These are phyloP conservation scores for Hylaeus anthracinus DNA, from an alignment of 1,140 invertebrate genomes.

Conservation along the genomic window DNA sequence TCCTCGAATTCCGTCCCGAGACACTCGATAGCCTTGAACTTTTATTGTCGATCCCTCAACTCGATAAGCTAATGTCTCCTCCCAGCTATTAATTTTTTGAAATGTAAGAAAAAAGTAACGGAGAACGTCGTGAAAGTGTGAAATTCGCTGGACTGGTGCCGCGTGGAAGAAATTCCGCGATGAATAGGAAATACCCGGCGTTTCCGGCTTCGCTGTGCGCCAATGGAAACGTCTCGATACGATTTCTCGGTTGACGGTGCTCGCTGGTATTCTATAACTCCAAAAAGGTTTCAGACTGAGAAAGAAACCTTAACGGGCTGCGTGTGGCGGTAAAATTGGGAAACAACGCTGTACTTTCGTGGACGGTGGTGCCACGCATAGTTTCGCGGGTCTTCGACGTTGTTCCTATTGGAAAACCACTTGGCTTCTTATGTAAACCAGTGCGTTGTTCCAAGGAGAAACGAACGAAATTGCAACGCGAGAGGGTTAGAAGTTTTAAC, in stretches of 20 bases:
- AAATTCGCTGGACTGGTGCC: background rate
- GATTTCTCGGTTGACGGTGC: constrained; percentile 40
- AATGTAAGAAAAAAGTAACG: no score
- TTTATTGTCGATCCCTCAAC: no score
- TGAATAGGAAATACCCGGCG: constrained; percentile 22
- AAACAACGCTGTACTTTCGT: constrained; percentile 10
- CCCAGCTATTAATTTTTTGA: no score
- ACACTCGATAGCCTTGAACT: no score
- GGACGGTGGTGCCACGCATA: no score
- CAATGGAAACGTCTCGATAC: constrained; percentile 13
- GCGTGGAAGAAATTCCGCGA: constrained; percentile 1
- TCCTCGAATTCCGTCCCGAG: no score
- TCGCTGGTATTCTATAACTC: constrained; percentile 11
- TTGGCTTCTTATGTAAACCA: background rate
- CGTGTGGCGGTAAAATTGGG: constrained; percentile 7
- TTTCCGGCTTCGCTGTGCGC: constrained; percentile 7
- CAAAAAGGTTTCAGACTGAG: constrained; percentile 5
- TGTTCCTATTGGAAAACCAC: background rate
- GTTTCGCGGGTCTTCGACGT: background rate
- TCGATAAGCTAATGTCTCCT: no score
- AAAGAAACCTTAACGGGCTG: constrained; percentile 25
- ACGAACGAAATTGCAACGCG: background rate
- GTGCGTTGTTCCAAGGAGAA: background rate
- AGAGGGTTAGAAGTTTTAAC: no score
- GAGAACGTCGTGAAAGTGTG: background rate